Evolutionary conservation across 2,888 invertebrate species (phyloP), one percentile per base, ranked within the genome.

Genomic region (Automeris io): DNA sequence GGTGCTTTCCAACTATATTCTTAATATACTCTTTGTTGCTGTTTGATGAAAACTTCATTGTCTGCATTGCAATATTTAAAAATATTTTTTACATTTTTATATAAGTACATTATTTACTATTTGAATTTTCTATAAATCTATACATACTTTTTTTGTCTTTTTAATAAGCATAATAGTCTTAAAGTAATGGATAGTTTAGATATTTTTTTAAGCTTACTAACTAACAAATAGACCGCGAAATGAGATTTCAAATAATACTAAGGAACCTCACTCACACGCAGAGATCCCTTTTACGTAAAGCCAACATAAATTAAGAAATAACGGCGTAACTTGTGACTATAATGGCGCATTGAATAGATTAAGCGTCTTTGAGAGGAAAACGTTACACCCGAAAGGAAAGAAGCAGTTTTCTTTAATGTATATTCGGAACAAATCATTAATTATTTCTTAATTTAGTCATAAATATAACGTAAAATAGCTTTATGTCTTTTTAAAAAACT

Each of bases 331-430:
- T 82, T 81, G 70, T 68, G 74, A 70, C 70, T 74, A 60, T 77
- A 79, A 79, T 75, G 69, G 66, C 70, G 70, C 73, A 79, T 77
- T 67, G 72, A 72, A 67, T 70, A 70, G 75, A 80, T 80, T 81
- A 81, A 76, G 70, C 52, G 71, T 60, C 61, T 61, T 53, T 62
- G 56, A 52, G 62, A 70, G 63, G 58, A 51, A 64, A 65, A 63
- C 52, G 57, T 52, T 55, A 55, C 63, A 59, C 67, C 64, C 60
- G 56, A 61, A 49, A 43, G 47, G 46, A 54, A 6, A 9, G 23
- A 16, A 35, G 2, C 12, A 25, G 9, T 18, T 24, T 12, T 19
- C 21, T 22, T 23, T 34, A 33, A 33, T 21, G 18, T 19, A 19
- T 33, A 33, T 33, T 33, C 18, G 19, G 19, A 29, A 29, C 29